Evolutionary conservation across 2,797 vertebrate species (phyloP).

Genomic region (Brachyrhaphis roseni): DNA sequence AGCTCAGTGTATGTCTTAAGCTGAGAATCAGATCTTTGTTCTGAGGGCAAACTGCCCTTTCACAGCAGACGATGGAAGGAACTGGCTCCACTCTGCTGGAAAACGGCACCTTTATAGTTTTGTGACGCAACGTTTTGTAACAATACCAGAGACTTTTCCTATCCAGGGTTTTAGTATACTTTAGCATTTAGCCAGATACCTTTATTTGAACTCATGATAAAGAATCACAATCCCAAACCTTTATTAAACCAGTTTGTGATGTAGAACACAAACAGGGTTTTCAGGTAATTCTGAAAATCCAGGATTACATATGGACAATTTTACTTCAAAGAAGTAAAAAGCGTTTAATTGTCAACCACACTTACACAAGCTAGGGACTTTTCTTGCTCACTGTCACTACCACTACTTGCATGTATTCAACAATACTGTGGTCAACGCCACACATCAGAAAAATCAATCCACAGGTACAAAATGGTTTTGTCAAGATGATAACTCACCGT

Average conservation of each 20-base stretch:
- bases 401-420: no score
- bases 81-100: conserved; percentile 40
- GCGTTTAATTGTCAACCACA: no score
- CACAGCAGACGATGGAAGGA: conserved; percentile 19
- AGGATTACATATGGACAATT: no score
- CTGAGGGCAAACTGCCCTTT: conserved; percentile 36
- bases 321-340: no score
- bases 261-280: neutral
- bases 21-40: conserved; percentile 18
- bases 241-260: neutral
- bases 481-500: no score
- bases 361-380: no score
- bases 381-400: no score
- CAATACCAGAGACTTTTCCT: conserved; percentile 45
- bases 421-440: no score
- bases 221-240: neutral
- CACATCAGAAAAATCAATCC: no score
- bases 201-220: neutral
- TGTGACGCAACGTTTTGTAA: conserved; percentile 74
- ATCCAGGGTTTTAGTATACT: conserved; percentile 30
- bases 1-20: conserved; percentile 13
- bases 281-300: no score
- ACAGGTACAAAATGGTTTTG: no score
- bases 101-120: conserved; percentile 30
- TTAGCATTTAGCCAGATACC: conserved; percentile 7